These are phyloP conservation scores for Oncorhynchus kisutch DNA, from an alignment of 2,113 vertebrate genomes.

Conservation along the genomic window DNA sequence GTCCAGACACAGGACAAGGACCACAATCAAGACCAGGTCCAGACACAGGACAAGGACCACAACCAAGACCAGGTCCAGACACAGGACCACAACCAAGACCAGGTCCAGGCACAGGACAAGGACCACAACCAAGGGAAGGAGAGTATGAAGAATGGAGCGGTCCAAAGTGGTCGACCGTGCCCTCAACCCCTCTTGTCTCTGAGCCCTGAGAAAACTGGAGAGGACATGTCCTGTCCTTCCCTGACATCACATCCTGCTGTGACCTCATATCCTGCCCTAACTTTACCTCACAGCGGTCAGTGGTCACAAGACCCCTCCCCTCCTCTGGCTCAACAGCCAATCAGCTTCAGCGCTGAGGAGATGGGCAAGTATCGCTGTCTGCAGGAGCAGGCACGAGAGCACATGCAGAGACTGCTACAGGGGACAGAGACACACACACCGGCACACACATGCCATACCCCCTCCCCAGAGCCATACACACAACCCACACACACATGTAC, in stretches of 20 bases:
- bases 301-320: constrained; percentile 66
- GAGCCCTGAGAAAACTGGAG: not conserved
- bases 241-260: constrained; percentile 51
- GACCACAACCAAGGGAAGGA: constrained; percentile 36
- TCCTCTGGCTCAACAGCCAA: constrained; percentile 72
- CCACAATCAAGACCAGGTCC: no score
- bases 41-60: constrained; percentile 8
- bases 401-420: constrained; percentile 89
- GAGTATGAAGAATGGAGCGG: constrained; percentile 22
- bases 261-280: no score
- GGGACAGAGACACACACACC: constrained; percentile 66
- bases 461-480: constrained; percentile 48
- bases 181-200: constrained; percentile 29
- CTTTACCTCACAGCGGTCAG: constrained; percentile 28
- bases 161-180: constrained; percentile 50
- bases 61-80: constrained; percentile 18
- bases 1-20: not conserved
- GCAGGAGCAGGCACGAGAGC: constrained; percentile 93
- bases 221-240: constrained; percentile 70
- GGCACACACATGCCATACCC: constrained; percentile 24
- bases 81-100: no score
- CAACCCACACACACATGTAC: constrained; percentile 38
- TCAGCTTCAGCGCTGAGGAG: constrained; percentile 93
- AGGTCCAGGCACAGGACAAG: no score
- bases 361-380: constrained; percentile 93